Percentiles rank a stretch among this genome's conserved stretches.
Conservation (phyloP, 2,888 invertebrate genomes). For the Macropis europaea region DNA sequence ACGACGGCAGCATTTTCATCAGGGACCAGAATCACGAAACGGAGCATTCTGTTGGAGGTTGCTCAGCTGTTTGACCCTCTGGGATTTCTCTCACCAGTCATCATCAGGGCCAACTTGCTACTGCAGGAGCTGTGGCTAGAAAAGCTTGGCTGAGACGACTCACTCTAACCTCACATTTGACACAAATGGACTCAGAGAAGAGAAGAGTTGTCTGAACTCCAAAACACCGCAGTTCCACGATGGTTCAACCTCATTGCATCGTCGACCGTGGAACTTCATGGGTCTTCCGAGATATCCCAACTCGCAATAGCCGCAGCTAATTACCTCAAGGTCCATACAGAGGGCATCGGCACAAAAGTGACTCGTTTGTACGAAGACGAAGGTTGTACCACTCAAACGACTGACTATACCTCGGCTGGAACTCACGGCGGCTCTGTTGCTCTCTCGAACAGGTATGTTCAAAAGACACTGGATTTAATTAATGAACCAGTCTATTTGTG, state of each 20-base stretch:
- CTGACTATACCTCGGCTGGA: slow-evolving; percentile 58
- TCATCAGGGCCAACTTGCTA: neutral
- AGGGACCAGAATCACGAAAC: too few relatives aligned
- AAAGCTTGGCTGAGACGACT: neutral
- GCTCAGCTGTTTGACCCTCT: neutral
- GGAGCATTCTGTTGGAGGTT: neutral
- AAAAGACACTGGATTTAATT: neutral
- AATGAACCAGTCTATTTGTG: neutral
- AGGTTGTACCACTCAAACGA: slow-evolving; percentile 49
- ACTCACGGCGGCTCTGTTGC: slow-evolving; percentile 51
- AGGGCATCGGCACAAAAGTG: too few relatives aligned
- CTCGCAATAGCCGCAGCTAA: too few relatives aligned
- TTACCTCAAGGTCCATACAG: too few relatives aligned
- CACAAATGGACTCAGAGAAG: too few relatives aligned
- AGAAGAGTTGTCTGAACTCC: too few relatives aligned
- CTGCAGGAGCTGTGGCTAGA: neutral
- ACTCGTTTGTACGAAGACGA: slow-evolving; percentile 40
- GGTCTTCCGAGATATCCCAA: too few relatives aligned
- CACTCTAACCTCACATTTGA: too few relatives aligned
- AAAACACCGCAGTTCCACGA: too few relatives aligned
- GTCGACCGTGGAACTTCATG: too few relatives aligned
- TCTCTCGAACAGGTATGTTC: slow-evolving; percentile 32
- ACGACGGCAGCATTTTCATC: too few relatives aligned
- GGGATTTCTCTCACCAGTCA: neutral
- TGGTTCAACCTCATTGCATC: too few relatives aligned